Evolutionary conservation across 2,888 invertebrate species (phyloP).

Genomic region (Platypus cylindrus): DNA sequence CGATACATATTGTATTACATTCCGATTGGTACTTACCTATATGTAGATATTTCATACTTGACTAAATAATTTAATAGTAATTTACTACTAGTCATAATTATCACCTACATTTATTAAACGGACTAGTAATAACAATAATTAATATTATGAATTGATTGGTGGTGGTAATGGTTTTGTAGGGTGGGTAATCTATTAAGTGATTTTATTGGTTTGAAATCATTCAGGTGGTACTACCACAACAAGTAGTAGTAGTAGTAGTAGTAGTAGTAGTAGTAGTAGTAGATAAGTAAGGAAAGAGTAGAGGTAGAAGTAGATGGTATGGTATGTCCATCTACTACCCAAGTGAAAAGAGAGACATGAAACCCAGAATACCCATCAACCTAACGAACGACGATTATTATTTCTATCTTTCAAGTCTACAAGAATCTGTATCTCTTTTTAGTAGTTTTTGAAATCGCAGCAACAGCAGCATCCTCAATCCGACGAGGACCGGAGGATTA

Average conservation of each 20-base stretch:
- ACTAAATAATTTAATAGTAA: too few relatives aligned
- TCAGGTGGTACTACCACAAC: slow-evolving; percentile 14
- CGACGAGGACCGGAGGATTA: slow-evolving; percentile 5
- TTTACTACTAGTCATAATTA: slow-evolving; percentile 15
- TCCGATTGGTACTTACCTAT: slow-evolving; percentile 9
- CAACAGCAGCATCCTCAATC: slow-evolving; percentile 1
- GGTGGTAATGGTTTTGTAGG: neutral
- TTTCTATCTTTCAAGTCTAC: slow-evolving; percentile 14
- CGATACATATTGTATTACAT: slow-evolving; percentile 16
- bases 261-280: too few relatives aligned
- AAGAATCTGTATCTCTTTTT: slow-evolving; percentile 12
- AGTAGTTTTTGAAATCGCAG: slow-evolving; percentile 9
- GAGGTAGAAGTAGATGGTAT: too few relatives aligned
- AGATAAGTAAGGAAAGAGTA: too few relatives aligned
- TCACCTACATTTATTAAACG: too few relatives aligned
- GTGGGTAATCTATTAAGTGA: neutral
- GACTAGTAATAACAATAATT: too few relatives aligned
- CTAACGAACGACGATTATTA: slow-evolving; percentile 14
- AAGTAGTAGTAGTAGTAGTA: too few relatives aligned
- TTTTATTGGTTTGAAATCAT: slow-evolving; percentile 12
- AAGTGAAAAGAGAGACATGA: slow-evolving; percentile 13
- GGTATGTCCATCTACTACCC: neutral
- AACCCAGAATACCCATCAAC: slow-evolving; percentile 16
- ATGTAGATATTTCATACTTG: too few relatives aligned
- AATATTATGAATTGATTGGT: too few relatives aligned